Evolutionary conservation across 2,888 invertebrate species (phyloP), one percentile per base, ranked within the genome.

Genomic region (Drosophila lutescens): DNA sequence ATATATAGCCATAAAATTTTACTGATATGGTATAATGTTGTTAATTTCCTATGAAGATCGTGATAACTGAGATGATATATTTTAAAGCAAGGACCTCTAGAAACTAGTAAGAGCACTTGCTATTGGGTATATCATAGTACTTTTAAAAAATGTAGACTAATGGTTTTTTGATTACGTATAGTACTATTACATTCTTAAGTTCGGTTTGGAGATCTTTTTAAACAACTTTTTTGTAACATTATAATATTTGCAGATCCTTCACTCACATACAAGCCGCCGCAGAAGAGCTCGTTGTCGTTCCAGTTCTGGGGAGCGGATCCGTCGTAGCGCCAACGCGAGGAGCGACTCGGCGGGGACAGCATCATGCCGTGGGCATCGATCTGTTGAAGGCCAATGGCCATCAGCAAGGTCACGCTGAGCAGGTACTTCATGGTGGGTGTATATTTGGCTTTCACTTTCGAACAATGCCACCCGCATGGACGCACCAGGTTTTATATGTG

Each of bases 301-400:
- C 92, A 94, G 88, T 94, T 93, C 1, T 74, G 74, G 0, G 93
- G 93, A 0, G 93, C 93, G 1, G 90, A 72, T 32, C 89, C 88
- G 66, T 93, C 92, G 59, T 83, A 91, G 46, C 94, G 91, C 93
- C 94, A 94, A 36, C 94, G 92, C 15, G 94, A 93, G 30, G 93
- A 93, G 47, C 94, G 91, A 69, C 93, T 93, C 0, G 93, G 92
- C 0, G 94, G 94, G 30, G 92, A 92, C 79, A 93, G 71, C 82
- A 94, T 87, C 92, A 93, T 93, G 6, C 94, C 94, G 86, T 94
- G 94, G 6, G 93, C 93, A 51, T 80, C 69, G 51, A 82, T 78
- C 55, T 78, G 72, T 15, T 75, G 70, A 26, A 86, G 68, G 17
- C 72, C 80, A 32, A 86, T 62, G 73, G 78, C 77, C 74, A 88